Evolutionary conservation across 2,888 invertebrate species (phyloP), one percentile per base, ranked within the genome.

Genomic region (Tyria jacobaeae): DNA sequence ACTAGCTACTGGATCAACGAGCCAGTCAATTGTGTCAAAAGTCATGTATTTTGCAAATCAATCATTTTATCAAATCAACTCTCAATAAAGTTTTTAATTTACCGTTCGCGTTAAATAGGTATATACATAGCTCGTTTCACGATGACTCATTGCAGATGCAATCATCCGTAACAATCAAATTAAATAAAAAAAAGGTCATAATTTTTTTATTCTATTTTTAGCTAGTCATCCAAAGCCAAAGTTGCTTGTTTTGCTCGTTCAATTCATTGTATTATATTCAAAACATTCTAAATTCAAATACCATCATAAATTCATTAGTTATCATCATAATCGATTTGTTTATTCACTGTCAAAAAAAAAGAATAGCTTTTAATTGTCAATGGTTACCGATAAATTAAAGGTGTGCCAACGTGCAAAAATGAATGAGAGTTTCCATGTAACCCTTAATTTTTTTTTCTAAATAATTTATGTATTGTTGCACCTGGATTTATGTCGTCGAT

Each of bases 401-500:
- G 56, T 55, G 41, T 57, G 54, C 60, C 14, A 64, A 66, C 71
- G 73, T 69, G 76, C 73, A 67, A 75, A 75, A 68, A 65, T 69
- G 57, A 69, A 71, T 73, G 61, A 64, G 59, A 64, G 48, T 59
- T 57, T 63, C 69, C n/a, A 53, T 14, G 60, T 75, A 75, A 76
- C 71, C 69, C 75, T 67, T 59, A 37, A 64, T 56, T 64, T 44
- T n/a, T n/a, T 54, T 51, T 50, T 64, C 39, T 44, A 63, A 41
- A 58, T 73, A 69, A 76, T 76, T 73, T 71, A 75, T 75, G 65
- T 66, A 62, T 66, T 64, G 64, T 76, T 71, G 71, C 75, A 75
- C 76, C 75, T 75, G 76, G 75, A 59, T 49, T 31, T 35, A 49
- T 15, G 15, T 51, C 0, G 50, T 15, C 62, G 65, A 73, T 75